Evolutionary conservation across 2,113 vertebrate species (phyloP).

Genomic region (Smithornis capensis): DNA sequence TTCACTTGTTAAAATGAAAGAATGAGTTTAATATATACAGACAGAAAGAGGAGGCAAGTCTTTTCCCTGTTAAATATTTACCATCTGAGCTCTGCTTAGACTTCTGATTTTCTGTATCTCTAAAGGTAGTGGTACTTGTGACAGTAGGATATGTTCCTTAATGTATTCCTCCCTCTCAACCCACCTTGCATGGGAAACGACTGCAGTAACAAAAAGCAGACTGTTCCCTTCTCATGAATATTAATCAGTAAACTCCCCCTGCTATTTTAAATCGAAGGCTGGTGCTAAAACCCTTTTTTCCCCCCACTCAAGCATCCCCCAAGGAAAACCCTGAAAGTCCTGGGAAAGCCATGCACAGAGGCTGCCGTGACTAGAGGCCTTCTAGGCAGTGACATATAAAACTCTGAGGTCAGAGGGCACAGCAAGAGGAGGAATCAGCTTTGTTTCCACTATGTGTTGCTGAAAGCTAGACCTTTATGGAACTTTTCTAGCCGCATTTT

Average conservation of each 20-base stretch:
- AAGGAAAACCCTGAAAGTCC: constrained; percentile 67
- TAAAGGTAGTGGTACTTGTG: constrained; percentile 53
- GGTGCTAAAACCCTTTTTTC: constrained; percentile 61
- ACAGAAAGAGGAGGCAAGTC: constrained; percentile 30
- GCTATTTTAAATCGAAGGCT: constrained; percentile 73
- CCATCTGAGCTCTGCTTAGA: constrained; percentile 40
- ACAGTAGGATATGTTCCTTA: constrained; percentile 60
- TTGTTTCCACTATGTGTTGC: constrained; percentile 75
- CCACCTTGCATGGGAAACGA: constrained; percentile 79
- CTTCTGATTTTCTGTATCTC: constrained; percentile 48
- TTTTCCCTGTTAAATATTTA: constrained; percentile 69
- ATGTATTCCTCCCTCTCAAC: constrained; percentile 79
- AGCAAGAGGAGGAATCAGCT: constrained; percentile 72
- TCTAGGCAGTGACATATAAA: constrained; percentile 72
- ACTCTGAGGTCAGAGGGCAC: constrained; percentile 79
- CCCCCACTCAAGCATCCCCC: constrained; percentile 47
- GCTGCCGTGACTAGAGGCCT: constrained; percentile 63
- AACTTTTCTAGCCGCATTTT: constrained; percentile 75
- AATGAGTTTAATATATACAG: constrained; percentile 69
- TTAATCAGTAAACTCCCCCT: constrained; percentile 79
- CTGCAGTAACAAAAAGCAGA: constrained; percentile 71
- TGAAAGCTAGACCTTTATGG: constrained; percentile 78
- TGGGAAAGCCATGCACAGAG: constrained; percentile 70
- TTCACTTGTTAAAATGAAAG: constrained; percentile 62
- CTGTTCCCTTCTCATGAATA: constrained; percentile 82